Base-by-base conservation (phyloP, 2,113 vertebrate genomes). In the Semicossyphus pulcher region DNA sequence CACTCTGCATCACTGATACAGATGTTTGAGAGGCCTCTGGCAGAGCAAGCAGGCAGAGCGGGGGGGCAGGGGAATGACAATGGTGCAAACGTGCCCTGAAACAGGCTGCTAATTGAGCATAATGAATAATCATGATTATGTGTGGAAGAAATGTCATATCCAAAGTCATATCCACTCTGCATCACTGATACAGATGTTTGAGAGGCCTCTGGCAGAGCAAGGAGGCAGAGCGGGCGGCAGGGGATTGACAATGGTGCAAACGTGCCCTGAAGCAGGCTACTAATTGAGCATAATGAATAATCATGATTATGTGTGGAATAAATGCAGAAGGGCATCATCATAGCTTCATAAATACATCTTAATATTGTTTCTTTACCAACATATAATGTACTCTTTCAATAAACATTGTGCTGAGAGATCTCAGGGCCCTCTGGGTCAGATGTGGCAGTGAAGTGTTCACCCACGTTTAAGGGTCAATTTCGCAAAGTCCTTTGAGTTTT, bases 281-380 rank as follows among this genome's bases (percentile, higher is more conserved):
- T 31, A 37, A 58, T 10, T 58, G 44, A 64, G 29, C 37, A 29
- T 34, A 23, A 70, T 70, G 37, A 69, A 44, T 48, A 20, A 49
- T 41, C n/a, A 41, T 48, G 39, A 26, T 47, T 26, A 34, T 57
- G 48, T 62, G 32, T 69, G 16, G 14, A 49, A 36, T 10, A 31
- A 29, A 3, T 60, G 31, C 47, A 66, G 56, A 54, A 49, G 31
- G 16, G n/a, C 3, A 14, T 8, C 8, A 36, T 37, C 1, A 16
- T 28, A 14, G 12, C 8, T 45, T 37, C 1, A 16, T 28, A 5
- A 4, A 44, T 34, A 15, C 2, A 39, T 39, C 2, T 16, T 20
- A 61, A 45, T 47, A 10, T 21, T 53, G 29, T 39, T 53, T 66
- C 12, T 44, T 44, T 26, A n/a, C 31, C n/a, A 3, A 47, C 18